These are phyloP conservation scores for Sturmia bella DNA, from an alignment of 2,888 invertebrate species.

Conservation along the genomic window DNA sequence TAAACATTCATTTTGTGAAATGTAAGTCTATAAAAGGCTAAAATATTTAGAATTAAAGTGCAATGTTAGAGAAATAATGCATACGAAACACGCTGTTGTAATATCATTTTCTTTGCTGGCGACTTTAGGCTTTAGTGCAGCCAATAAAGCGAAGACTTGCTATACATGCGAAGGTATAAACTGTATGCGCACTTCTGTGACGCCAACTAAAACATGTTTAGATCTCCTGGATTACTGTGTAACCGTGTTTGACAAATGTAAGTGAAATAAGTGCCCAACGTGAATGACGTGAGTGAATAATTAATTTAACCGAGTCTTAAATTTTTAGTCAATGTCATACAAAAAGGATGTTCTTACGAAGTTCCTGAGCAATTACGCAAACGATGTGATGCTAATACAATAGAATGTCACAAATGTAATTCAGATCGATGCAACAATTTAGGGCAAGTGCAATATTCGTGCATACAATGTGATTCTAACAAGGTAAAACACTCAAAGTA, in stretches of 20 bases:
- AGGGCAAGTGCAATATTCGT: constrained; percentile 75
- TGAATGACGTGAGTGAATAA: background rate
- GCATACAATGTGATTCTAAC: constrained; percentile 77
- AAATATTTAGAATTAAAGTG: background rate
- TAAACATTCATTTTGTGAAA: background rate
- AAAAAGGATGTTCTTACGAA: constrained; percentile 78
- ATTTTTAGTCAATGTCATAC: constrained; percentile 70
- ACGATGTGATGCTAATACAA: constrained; percentile 73
- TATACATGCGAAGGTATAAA: constrained; percentile 77
- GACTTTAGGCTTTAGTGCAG: constrained; percentile 44
- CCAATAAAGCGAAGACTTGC: constrained; percentile 74
- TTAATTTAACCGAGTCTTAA: background rate
- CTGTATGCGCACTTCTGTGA: constrained; percentile 75
- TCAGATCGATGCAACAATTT: constrained; percentile 77
- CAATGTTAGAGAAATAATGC: constrained; percentile 18
- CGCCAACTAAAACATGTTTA: constrained; percentile 72
- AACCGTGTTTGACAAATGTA: constrained; percentile 78
- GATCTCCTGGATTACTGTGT: constrained; percentile 79
- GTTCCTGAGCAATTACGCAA: constrained; percentile 74
- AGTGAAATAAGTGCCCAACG: constrained; percentile 42
- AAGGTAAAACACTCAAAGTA: constrained; percentile 67
- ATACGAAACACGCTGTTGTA: constrained; percentile 16
- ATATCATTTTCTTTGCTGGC: constrained; percentile 16
- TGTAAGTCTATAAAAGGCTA: constrained; percentile 61
- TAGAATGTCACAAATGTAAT: constrained; percentile 78